Evolutionary conservation across 1,140 invertebrate species (phyloP).

Genomic region (Neodiprion pinetum): DNA sequence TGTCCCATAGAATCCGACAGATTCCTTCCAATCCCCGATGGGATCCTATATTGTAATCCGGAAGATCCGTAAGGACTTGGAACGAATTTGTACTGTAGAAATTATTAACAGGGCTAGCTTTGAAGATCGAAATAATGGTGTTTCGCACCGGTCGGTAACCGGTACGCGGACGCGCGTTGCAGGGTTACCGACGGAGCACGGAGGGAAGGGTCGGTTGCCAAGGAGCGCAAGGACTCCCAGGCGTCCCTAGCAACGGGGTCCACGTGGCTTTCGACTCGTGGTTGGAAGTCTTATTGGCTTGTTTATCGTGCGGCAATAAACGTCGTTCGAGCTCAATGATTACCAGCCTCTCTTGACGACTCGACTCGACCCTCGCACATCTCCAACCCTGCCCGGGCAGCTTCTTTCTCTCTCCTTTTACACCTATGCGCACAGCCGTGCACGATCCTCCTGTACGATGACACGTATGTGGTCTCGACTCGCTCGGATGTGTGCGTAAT

Average conservation of each 20-base stretch:
- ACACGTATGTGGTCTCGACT: too few species aligned
- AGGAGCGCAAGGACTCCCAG: neutral
- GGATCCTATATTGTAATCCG: too few species aligned
- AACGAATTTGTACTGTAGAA: too few species aligned
- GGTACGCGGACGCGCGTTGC: neutral
- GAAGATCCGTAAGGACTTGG: too few species aligned
- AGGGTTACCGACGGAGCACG: neutral
- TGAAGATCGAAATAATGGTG: too few species aligned
- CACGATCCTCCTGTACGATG: too few species aligned
- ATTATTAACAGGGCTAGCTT: too few species aligned
- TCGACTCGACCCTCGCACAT: neutral
- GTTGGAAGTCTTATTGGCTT: slow-evolving; percentile 18
- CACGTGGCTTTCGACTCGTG: slow-evolving; percentile 13
- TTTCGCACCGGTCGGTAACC: neutral
- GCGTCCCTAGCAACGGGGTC: neutral
- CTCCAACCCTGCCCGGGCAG: neutral
- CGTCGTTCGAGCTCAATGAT: slow-evolving; percentile 3
- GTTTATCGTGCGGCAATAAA: slow-evolving; percentile 17
- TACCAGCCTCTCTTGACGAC: neutral
- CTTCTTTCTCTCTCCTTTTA: neutral
- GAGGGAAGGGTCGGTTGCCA: neutral
- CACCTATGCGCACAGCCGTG: too few species aligned
- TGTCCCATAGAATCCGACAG: too few species aligned
- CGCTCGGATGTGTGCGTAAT: too few species aligned
- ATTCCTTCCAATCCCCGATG: too few species aligned